These are phyloP conservation scores for Ceyx melanurus DNA, from an alignment of 2,113 vertebrate genomes.

Conservation along the genomic window DNA sequence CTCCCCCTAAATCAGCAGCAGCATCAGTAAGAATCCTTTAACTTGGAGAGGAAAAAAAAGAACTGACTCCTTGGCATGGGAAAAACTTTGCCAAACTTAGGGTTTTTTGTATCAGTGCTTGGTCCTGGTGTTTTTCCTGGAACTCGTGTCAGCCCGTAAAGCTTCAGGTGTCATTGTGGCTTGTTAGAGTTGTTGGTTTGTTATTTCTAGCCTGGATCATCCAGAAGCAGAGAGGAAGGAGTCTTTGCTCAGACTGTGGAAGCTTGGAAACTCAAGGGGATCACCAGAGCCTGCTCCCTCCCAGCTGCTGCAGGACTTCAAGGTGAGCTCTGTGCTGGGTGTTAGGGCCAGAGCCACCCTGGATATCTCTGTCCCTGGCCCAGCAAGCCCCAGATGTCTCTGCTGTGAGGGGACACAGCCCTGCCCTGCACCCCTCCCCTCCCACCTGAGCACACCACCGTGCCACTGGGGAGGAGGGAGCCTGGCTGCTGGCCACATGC, in stretches of 20 bases:
- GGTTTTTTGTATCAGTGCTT: accelerated
- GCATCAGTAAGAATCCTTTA: neutral
- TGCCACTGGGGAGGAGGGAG: neutral
- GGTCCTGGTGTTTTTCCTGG: neutral
- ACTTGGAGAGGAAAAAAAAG: neutral
- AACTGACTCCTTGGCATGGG: neutral
- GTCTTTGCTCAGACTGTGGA: neutral
- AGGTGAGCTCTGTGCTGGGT: neutral
- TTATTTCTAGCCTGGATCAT: neutral
- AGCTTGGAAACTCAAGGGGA: neutral
- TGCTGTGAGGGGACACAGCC: neutral
- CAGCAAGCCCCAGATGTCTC: accelerated
- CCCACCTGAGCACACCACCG: accelerated
- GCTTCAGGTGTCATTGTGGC: neutral
- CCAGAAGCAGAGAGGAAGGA: neutral
- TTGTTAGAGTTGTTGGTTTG: neutral
- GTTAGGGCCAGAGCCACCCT: neutral
- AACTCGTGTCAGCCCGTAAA: neutral
- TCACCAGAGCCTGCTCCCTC: neutral
- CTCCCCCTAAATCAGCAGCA: neutral
- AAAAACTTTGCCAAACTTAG: neutral
- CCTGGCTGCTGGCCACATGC: neutral
- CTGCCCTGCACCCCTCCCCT: neutral
- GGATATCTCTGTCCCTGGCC: neutral
- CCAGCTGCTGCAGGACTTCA: accelerated